Percentiles rank a stretch among this genome's conserved stretches.
These are phyloP conservation scores for Rhombomys opimus DNA, from an alignment of 2,113 vertebrate genomes.

Conservation along the genomic window DNA sequence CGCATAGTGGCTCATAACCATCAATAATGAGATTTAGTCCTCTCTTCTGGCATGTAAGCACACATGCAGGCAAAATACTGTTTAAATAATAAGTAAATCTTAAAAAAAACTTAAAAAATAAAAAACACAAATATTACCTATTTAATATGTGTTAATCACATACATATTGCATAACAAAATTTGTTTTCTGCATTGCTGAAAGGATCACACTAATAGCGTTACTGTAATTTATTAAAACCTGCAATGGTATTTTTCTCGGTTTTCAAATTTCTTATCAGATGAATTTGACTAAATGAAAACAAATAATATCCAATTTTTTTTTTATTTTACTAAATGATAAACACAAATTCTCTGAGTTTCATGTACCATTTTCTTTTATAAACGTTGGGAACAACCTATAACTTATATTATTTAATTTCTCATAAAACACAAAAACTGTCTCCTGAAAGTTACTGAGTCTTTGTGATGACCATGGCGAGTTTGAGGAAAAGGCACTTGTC, in stretches of 20 bases:
- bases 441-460: neutral
- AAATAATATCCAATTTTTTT: neutral
- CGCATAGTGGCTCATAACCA: too few species aligned
- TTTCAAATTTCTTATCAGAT: conserved; percentile 5
- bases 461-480: neutral
- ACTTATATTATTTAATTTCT: neutral
- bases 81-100: too few species aligned
- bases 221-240: neutral
- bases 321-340: neutral
- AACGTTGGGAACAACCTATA: neutral
- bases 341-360: neutral
- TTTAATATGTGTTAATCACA: conserved; percentile 5
- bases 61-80: too few species aligned
- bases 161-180: neutral
- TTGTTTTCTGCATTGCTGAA: neutral
- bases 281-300: neutral
- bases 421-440: neutral
- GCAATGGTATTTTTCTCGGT: neutral
- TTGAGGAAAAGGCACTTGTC: neutral
- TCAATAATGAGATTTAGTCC: too few species aligned
- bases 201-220: neutral
- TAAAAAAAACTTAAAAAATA: too few species aligned
- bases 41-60: too few species aligned
- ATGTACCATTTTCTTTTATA: neutral
- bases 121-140: conserved; percentile 25